phyloP scores from a whole-genome alignment of 53 echinoderm and acorn worm species.

The Pentamera pediparva region DNA sequence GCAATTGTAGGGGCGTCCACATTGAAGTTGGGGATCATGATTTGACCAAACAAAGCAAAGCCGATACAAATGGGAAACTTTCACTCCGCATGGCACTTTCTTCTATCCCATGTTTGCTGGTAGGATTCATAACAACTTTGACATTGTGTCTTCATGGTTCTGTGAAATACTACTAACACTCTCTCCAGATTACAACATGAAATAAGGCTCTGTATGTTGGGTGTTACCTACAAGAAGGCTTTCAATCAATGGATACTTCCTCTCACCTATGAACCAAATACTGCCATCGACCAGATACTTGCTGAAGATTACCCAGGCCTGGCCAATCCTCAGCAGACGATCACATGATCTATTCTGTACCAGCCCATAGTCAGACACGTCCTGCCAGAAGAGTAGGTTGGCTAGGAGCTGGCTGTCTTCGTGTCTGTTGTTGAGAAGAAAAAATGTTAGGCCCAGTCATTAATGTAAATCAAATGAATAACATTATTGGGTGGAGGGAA shows the following conservation, averaged over 20 bases:
- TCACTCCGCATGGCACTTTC: too few species aligned
- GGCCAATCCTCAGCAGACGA: constrained; percentile 81
- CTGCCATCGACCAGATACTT: constrained; percentile 75
- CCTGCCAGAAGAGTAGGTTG: constrained; percentile 94
- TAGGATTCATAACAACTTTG: too few species aligned
- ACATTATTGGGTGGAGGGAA: neutral
- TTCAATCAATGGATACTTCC: too few species aligned
- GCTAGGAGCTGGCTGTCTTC: constrained; percentile 55
- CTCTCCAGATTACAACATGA: neutral
- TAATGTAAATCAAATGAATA: neutral
- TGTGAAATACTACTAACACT: too few species aligned
- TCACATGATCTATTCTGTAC: constrained; percentile 86
- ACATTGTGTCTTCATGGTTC: too few species aligned
- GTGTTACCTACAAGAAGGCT: neutral
- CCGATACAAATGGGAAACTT: too few species aligned
- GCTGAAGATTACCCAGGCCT: constrained; percentile 92
- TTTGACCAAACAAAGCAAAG: too few species aligned
- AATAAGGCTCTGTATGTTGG: neutral
- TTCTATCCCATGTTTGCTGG: too few species aligned
- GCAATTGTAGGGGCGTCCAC: too few species aligned
- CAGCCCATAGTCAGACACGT: constrained; percentile 79
- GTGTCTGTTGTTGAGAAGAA: constrained; percentile 55
- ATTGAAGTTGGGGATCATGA: too few species aligned
- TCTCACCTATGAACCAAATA: constrained; percentile 85
- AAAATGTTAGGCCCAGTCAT: neutral